Base-by-base conservation (phyloP, 2,113 vertebrate species). In the Ondatra zibethicus region DNA sequence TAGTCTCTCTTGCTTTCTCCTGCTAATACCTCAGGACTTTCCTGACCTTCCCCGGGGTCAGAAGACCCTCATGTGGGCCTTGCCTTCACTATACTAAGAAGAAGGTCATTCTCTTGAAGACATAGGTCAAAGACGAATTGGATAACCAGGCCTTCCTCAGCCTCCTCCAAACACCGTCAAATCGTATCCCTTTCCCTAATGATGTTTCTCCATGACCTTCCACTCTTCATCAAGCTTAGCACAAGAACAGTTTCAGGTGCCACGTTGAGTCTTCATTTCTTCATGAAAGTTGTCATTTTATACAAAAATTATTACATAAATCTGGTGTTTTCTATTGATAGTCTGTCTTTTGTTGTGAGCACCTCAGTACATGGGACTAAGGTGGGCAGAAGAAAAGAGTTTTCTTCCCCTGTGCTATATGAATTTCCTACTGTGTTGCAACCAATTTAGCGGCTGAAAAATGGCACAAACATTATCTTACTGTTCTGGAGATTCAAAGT, bases 391-490 rank as follows among this genome's bases (percentile, higher is more conserved):
- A 84, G 58, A 25, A 72, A 11, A 63, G 8, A 4, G n/a, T 31
- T 33, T 31, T 47, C 13, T 31, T 93, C 52, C 58, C 16, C 55
- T 70, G 42, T 27, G 63, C 25, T 84, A 14, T 58, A 39, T 63
- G 19, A 45, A 27, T 50, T 72, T 87, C 45, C 82, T 45, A 21
- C 25, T 12, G 13, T 89, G 13, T 25, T 68, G 29, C n/a, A 86
- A 84, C 13, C 33, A 58, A 77, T 7, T 76, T 8, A 82, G 70
- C 45, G 47, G 36, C 36, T 78, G 88, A 61, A 17, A 93, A 93
- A 88, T 42, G n/a, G 73, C 58, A 94, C 36, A 47, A 78, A 86
- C n/a, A 65, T 93, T 73, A 82, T 78, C n/a, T 80, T 61, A 27
- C 5, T 45, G 2, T 61, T 86, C 36, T 63, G 27, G 36, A 47